These are phyloP conservation scores for Biston stratarius DNA, from an alignment of 2,888 invertebrate species.

Conservation along the genomic window DNA sequence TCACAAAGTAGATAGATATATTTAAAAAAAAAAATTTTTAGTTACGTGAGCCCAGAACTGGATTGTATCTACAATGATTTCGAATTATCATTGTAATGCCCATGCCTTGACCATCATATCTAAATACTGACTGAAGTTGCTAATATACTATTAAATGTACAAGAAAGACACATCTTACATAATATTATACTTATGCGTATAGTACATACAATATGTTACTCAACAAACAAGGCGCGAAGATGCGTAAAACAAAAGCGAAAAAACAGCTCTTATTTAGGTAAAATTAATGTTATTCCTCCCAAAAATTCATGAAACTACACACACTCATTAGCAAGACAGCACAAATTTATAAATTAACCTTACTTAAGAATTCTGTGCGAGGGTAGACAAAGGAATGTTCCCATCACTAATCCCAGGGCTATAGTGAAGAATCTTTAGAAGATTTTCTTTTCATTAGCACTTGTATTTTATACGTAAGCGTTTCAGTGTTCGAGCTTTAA, in stretches of 20 bases:
- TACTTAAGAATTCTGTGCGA: slow-evolving; percentile 17
- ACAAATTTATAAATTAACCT: slow-evolving; percentile 27
- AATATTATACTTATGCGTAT: no score
- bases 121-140: no score
- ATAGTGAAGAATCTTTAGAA: slow-evolving; percentile 21
- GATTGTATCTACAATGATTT: no score
- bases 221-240: neutral
- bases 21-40: no score
- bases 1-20: no score
- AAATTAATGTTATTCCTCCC: neutral
- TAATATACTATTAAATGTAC: no score
- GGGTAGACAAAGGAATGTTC: slow-evolving; percentile 16
- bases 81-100: no score
- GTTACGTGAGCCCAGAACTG: no score
- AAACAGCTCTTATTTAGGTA: neutral
- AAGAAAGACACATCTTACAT: no score
- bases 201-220: neutral
- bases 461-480: neutral
- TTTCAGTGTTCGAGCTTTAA: neutral
- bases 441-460: slow-evolving; percentile 31
- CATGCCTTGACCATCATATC: no score
- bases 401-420: slow-evolving; percentile 23
- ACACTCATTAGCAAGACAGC: slow-evolving; percentile 4
- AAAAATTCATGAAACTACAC: slow-evolving; percentile 6
- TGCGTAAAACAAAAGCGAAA: neutral